Conservation (phyloP, 2,113 vertebrate genomes). For the Catharus fuscescens region DNA sequence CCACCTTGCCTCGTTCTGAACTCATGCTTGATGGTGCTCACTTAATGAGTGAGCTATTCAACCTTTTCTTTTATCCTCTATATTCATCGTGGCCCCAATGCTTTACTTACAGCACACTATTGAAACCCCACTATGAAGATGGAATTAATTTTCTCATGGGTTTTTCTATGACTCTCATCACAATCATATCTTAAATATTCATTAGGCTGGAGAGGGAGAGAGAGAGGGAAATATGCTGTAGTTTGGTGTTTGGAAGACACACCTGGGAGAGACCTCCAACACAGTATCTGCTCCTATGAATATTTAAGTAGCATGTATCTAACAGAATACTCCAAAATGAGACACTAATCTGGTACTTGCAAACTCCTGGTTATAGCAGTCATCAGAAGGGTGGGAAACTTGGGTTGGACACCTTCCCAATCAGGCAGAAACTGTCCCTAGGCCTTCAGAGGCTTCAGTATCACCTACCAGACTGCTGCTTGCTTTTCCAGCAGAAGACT, state of each 20-base stretch:
- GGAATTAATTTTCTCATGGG: conserved; percentile 34
- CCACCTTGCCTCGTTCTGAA: not conserved
- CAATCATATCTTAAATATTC: conserved; percentile 48
- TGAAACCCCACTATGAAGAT: not conserved
- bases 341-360: not conserved
- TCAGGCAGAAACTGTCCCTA: not conserved
- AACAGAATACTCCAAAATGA: not conserved
- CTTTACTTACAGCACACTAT: conserved; percentile 6
- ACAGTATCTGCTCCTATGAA: not conserved
- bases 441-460: not conserved
- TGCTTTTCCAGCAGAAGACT: not conserved
- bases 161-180: conserved; percentile 14
- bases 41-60: conserved; percentile 51
- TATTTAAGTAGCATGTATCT: not conserved
- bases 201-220: not conserved
- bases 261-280: conserved; percentile 31
- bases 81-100: not conserved
- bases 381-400: not conserved
- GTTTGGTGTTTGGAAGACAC: not conserved
- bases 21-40: conserved; percentile 9
- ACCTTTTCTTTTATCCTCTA: conserved; percentile 38
- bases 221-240: not conserved
- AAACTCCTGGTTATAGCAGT: not conserved
- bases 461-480: not conserved
- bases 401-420: not conserved